phyloP scores from a whole-genome alignment of 2,113 vertebrate species.

The Seriola aureovittata region DNA sequence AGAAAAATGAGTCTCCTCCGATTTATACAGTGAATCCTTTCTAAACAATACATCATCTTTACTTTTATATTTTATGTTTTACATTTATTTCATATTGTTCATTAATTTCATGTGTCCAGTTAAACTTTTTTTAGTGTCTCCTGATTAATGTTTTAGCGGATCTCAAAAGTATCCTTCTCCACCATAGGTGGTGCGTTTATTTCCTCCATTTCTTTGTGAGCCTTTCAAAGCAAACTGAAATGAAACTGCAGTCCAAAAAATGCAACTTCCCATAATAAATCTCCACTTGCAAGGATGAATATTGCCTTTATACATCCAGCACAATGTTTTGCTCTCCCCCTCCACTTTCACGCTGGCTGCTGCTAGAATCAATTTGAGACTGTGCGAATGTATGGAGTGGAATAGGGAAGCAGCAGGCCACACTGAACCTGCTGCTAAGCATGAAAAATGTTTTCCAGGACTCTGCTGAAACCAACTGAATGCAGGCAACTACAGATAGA shows the following conservation, averaged over 20 bases:
- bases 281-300: conserved; percentile 58
- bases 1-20: too few relatives aligned
- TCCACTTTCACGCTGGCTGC: conserved; percentile 71
- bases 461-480: conserved; percentile 55
- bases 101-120: conserved; percentile 4
- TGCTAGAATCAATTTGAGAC: conserved; percentile 69
- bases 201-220: background rate
- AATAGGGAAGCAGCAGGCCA: conserved; percentile 66
- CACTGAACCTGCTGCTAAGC: conserved; percentile 68
- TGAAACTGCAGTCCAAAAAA: conserved; percentile 49
- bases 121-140: conserved; percentile 18
- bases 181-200: background rate
- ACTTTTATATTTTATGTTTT: conserved; percentile 1
- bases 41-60: background rate
- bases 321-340: conserved; percentile 66
- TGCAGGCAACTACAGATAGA: conserved; percentile 59
- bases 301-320: conserved; percentile 61
- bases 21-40: background rate
- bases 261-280: conserved; percentile 66
- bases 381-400: conserved; percentile 64
- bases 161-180: conserved; percentile 1
- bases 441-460: conserved; percentile 73
- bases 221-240: conserved; percentile 46
- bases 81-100: background rate
- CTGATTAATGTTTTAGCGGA: conserved; percentile 4